Conservation (phyloP, 2,888 invertebrate species). For the Bembecia ichneumoniformis region DNA sequence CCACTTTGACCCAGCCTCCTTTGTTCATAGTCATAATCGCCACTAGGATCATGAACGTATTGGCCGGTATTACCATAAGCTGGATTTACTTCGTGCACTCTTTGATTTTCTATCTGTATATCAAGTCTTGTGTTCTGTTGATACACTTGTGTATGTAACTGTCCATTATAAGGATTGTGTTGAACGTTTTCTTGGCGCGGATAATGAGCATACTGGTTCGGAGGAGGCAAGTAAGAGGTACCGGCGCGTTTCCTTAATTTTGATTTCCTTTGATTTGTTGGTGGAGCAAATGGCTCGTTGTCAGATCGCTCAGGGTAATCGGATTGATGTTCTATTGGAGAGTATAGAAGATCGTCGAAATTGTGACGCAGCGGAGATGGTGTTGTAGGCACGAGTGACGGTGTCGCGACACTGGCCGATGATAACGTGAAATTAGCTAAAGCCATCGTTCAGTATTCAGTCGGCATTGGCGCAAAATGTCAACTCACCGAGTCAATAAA, state of each 20-base stretch:
- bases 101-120: conserved; percentile 50
- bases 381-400: conserved; percentile 39
- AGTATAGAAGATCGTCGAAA: conserved; percentile 57
- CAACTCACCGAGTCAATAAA: conserved; percentile 43
- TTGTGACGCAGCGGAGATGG: conserved; percentile 42
- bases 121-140: conserved; percentile 55
- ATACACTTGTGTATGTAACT: conserved; percentile 51
- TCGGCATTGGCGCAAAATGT: conserved; percentile 52
- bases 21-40: conserved; percentile 63
- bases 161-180: conserved; percentile 48
- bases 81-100: conserved; percentile 46
- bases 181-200: conserved; percentile 42
- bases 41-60: conserved; percentile 58
- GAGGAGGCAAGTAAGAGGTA: conserved; percentile 58
- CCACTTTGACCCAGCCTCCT: conserved; percentile 38
- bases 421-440: conserved; percentile 58
- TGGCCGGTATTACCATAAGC: conserved; percentile 57
- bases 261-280: conserved; percentile 35
- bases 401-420: conserved; percentile 41
- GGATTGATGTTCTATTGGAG: conserved; percentile 40
- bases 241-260: conserved; percentile 62
- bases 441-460: conserved; percentile 53
- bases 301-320: conserved; percentile 35
- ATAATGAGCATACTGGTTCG: conserved; percentile 56
- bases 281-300: conserved; percentile 41